These are phyloP conservation scores for Synaphobranchus kaupii DNA, from an alignment of 2,797 vertebrate genomes.

Conservation along the genomic window DNA sequence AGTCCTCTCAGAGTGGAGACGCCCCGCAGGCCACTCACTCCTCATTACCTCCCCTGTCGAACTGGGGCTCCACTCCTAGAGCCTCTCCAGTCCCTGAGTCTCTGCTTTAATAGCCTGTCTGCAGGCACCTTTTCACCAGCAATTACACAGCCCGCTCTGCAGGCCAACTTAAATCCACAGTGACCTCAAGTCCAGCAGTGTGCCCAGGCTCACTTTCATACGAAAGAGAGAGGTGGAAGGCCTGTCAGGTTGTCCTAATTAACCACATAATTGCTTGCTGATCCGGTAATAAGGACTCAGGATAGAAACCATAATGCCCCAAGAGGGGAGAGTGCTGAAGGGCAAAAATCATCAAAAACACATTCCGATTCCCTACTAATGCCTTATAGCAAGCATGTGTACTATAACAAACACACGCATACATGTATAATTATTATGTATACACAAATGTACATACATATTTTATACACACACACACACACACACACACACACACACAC, in stretches of 20 bases:
- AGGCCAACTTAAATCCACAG: constrained; percentile 31
- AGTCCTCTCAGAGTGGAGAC: constrained; percentile 5
- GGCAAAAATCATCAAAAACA: background rate
- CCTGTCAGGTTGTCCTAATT: constrained; percentile 34
- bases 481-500: background rate
- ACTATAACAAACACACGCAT: too few species aligned
- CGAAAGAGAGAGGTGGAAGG: constrained; percentile 12
- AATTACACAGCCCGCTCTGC: constrained; percentile 10
- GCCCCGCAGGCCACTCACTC: constrained; percentile 22
- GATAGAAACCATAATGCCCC: constrained; percentile 2
- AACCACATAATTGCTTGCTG: constrained; percentile 38
- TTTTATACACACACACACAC: background rate
- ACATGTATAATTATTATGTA: too few species aligned
- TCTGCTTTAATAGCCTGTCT: constrained; percentile 9
- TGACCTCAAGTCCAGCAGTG: background rate
- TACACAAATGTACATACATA: background rate
- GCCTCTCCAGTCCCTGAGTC: background rate
- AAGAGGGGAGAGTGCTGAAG: background rate
- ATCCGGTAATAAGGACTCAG: constrained; percentile 34
- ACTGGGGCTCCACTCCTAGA: background rate
- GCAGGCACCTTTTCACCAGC: constrained; percentile 16
- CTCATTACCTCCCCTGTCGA: constrained; percentile 31
- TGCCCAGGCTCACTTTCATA: background rate
- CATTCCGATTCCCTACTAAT: background rate
- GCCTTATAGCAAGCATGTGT: background rate